Evolutionary conservation across 2,113 vertebrate genomes (phyloP), one percentile per base, ranked within the genome.

Genomic region (Romanogobio albipinnatus): DNA sequence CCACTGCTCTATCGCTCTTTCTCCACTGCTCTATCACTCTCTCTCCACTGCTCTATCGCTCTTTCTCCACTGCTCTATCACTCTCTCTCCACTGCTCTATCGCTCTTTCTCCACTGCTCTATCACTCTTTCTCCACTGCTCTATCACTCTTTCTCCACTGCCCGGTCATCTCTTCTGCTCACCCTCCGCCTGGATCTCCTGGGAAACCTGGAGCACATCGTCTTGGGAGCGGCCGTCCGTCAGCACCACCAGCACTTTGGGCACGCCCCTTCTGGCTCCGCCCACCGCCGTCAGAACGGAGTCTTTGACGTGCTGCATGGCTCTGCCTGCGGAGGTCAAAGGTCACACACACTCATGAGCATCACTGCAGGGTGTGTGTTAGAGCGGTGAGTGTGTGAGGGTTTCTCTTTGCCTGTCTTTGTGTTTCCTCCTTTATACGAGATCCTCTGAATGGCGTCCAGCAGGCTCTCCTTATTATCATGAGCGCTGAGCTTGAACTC

Each of bases 391-490:
- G 68, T n/a, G 68, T 43, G 39, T 13, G 47, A 9, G 33, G 1
- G 2, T 19, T 45, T 19, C 26, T 45, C 10, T 89, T 80, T 89
- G 95, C 98, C 98, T 92, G 97, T 99, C 94, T 97, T 98, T 71
- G 97, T 99, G 90, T 99, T 99, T 86, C 98, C 98, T 88, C 98
- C 98, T 94, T 99, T 99, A 93, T 99, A 99, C 33, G 95, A 91
- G 92, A 99, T 97, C 76, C 58, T 92, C 87, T 96, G 96, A 91
- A 99, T 96, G 75, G 97, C 97, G 10, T 97, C 95, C 86, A 99
- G 95, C 85, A 99, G 95, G 10, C 90, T 94, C 88, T 97, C 96
- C 86, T 99, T 99, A 86, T 95, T 91, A 73, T 87, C 92, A 87
- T 98, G 96, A 0, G 97, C 92, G 90, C 96, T 95, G 59, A 99